Evolutionary conservation across 2,797 vertebrate genomes (phyloP), one percentile per base, ranked within the genome.

Genomic region (Intellagama lesueurii): DNA sequence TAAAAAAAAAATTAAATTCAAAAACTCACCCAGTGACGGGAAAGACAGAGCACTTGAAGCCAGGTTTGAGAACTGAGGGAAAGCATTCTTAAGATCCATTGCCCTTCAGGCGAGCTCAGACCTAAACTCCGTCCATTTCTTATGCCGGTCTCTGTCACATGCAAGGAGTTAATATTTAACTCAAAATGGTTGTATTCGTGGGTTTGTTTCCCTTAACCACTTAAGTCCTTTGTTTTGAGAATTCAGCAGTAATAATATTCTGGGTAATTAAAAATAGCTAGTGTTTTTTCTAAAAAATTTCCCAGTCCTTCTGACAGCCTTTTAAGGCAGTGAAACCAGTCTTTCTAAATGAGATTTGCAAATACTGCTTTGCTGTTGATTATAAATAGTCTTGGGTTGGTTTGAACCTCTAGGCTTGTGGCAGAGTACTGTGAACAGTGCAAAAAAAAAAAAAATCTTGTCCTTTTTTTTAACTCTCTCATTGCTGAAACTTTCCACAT

Each of bases 401-500:
- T 87, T 93, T 70, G 80, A 91, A 79, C 88, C 72, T 84, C 87
- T 72, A 88, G 72, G 24, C 87, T 8, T 68, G 84, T 69, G 26
- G n/a, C 8, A 0, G 76, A 81, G 32, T 60, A 5, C 60, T 77
- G 85, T 35, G 80, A 49, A 73, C 77, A 82, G 56, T 81, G 64
- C 47, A 40, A 22, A 24, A 40, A 5, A 64, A n/a, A 40, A 22
- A 24, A 11, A 85, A 83, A 87, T 87, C 35, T 70, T 69, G 8
- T 14, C 32, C 49, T 0, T 7, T 1, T 30, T 0, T 69, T 95
- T 95, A 95, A 95, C 95, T 49, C 17, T 92, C 94, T 68, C 1
- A 32, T 72, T 94, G 88, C 95, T 79, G 90, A 94, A 95, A 95
- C 68, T 96, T 95, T 95, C 95, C 94, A 49, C 28, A 56, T 4